Evolutionary conservation across 2,113 vertebrate genomes (phyloP), one percentile per base, ranked within the genome.

Genomic region (Condylura cristata): DNA sequence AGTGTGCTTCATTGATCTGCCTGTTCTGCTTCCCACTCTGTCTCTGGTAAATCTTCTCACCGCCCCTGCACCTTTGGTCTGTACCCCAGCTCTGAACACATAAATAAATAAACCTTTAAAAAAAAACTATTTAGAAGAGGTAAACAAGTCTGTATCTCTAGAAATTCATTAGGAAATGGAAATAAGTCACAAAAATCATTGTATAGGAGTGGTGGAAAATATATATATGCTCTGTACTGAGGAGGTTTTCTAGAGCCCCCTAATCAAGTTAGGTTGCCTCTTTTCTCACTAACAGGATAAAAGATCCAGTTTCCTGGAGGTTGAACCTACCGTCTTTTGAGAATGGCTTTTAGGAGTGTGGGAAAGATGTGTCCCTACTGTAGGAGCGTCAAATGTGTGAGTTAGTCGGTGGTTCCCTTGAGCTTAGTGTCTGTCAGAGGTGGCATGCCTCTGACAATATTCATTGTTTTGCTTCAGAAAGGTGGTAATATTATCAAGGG

Each of bases 381-480:
- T 12, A 26, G 63, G 24, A 78, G 37, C 11, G 46, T 16, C 22
- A 46, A 72, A 24, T 17, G 2, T 7, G 7, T n/a, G 26, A 51
- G 30, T 84, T 41, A 14, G 39, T 30, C 3, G 48, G 37, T 65
- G 51, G 37, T 86, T 24, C 72, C 53, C 44, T 0, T 63, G 39
- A 63, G 16, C 13, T 61, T 39, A 48, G 48, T 20, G 14, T n/a
- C 24, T 76, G 7, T 34, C 46, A 24, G 32, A 6, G 66, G 37
- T 17, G 60, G 63, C 32, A 41, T 63, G 46, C 68, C 56, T 53
- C 5, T 61, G 17, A 28, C 13, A 85, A 3, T 30, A n/a, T 32
- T 71, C 4, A 22, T 83, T 76, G 53, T n/a, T 80, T 94, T 83
- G 28, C 71, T 90, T 74, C 37, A 65, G 53, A 93, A 94, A 85